Percentiles rank a stretch among this genome's conserved stretches.
phyloP scores from a whole-genome alignment of 2,888 invertebrate genomes.

The Saturnia pavonia region DNA sequence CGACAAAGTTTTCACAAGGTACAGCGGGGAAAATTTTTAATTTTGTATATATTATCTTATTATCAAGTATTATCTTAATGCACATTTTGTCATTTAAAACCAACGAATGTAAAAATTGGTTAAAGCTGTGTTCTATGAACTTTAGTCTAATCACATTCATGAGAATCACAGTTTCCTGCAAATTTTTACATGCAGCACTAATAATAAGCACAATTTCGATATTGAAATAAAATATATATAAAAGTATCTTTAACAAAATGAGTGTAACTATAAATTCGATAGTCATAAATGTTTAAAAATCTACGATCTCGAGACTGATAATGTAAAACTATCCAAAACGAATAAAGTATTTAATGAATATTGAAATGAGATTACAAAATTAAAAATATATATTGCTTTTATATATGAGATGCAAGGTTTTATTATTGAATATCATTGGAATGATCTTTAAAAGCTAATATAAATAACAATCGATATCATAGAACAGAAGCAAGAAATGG shows the following conservation, averaged over 20 bases:
- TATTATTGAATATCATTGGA: conserved; percentile 1
- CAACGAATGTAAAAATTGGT: background rate
- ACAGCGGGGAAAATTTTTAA: no score
- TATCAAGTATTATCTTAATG: no score
- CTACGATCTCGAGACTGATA: conserved; percentile 1
- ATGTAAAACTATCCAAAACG: conserved; percentile 4
- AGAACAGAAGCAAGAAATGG: background rate
- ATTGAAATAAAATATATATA: background rate
- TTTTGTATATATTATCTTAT: no score
- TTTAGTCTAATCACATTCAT: background rate
- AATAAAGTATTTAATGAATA: conserved; percentile 14
- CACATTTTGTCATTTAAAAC: no score
- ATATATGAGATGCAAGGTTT: background rate
- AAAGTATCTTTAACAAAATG: background rate
- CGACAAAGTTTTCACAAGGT: no score
- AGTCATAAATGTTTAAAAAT: background rate
- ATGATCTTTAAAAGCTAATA: background rate
- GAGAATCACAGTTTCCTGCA: no score
- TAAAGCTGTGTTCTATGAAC: background rate
- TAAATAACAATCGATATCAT: conserved; percentile 7
- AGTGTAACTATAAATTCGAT: background rate
- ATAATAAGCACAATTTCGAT: background rate
- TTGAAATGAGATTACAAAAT: conserved; percentile 8
- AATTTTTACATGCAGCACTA: background rate
- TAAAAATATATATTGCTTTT: conserved; percentile 11